Evolutionary conservation across 2,113 vertebrate species (phyloP).

Genomic region (Cavia porcellus): DNA sequence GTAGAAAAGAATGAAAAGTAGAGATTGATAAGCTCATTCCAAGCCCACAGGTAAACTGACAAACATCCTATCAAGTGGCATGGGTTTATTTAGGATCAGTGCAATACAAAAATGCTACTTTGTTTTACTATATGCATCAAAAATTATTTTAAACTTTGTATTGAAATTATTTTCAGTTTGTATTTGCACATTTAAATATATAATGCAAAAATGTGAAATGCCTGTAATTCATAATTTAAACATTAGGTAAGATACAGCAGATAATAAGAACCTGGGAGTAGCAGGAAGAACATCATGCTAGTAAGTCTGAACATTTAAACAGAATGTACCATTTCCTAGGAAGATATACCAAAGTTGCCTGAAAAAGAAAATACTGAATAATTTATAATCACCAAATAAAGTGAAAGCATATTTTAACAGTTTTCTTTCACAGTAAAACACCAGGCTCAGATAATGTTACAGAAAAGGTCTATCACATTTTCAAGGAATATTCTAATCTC

Average conservation of each 20-base stretch:
- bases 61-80: background rate
- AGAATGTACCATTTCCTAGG: slow-evolving; percentile 37
- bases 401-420: background rate
- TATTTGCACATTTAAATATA: slow-evolving; percentile 40
- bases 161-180: slow-evolving; percentile 38
- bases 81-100: background rate
- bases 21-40: slow-evolving; percentile 23
- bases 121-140: slow-evolving; percentile 47
- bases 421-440: slow-evolving; percentile 59
- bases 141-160: slow-evolving; percentile 51
- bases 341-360: slow-evolving; percentile 48
- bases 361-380: slow-evolving; percentile 30
- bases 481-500: slow-evolving; percentile 46
- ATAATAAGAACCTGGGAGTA: slow-evolving; percentile 26
- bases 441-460: background rate
- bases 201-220: slow-evolving; percentile 29
- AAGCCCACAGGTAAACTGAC: slow-evolving; percentile 26
- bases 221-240: slow-evolving; percentile 42
- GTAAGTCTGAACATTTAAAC: slow-evolving; percentile 38
- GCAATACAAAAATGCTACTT: background rate
- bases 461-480: slow-evolving; percentile 34
- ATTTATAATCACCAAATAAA: slow-evolving; percentile 56
- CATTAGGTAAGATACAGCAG: background rate
- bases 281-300: slow-evolving; percentile 25
- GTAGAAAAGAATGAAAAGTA: background rate